phyloP scores from a whole-genome alignment of 2,888 invertebrate genomes.

The Lasius platythorax region DNA sequence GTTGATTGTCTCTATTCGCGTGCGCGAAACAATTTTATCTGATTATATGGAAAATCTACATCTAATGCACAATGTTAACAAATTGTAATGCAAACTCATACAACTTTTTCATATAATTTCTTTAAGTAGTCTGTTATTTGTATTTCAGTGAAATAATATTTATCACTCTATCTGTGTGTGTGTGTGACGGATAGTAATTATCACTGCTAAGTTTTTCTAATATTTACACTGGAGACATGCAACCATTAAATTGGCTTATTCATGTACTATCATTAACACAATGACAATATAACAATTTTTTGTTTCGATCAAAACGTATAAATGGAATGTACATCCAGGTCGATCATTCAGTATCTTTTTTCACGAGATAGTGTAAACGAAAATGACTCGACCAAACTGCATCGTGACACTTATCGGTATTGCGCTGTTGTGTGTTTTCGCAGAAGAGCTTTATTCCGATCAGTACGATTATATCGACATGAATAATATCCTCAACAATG shows the following conservation, averaged over 20 bases:
- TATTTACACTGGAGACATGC: background rate
- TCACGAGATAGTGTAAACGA: background rate
- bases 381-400: background rate
- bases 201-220: background rate
- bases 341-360: background rate
- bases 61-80: background rate
- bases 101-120: background rate
- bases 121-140: background rate
- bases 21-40: too few relatives aligned
- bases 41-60: too few relatives aligned
- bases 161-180: background rate
- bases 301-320: background rate
- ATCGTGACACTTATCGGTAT: background rate
- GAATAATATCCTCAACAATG: background rate
- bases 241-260: background rate
- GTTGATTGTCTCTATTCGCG: too few relatives aligned
- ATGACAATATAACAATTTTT: background rate
- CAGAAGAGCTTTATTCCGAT: background rate
- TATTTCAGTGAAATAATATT: background rate
- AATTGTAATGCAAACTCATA: background rate
- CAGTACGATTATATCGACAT: background rate
- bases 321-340: background rate
- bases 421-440: background rate
- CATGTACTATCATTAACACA: background rate
- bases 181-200: background rate